Conservation (phyloP, 2,888 invertebrate species). For the Drosophila kuntzei region DNA sequence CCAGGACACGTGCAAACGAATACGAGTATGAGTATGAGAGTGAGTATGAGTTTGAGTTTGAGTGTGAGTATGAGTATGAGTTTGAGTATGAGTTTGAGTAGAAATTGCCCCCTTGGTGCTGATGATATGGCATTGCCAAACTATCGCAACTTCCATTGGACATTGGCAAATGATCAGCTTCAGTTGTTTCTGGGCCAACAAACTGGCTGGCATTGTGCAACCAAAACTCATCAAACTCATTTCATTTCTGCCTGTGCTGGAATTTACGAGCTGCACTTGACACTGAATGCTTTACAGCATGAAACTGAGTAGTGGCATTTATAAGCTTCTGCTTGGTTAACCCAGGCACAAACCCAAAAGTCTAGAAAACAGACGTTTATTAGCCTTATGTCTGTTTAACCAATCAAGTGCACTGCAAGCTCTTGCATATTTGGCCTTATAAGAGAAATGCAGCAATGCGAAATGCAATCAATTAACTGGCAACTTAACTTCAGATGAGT, state of each 20-base stretch:
- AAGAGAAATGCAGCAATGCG: background rate
- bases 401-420: background rate
- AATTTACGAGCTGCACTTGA: conserved; percentile 56
- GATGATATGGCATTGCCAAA: conserved; percentile 53
- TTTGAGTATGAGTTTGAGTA: background rate
- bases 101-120: conserved; percentile 23
- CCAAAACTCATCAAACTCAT: conserved; percentile 30
- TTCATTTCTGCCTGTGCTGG: conserved; percentile 19
- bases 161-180: conserved; percentile 55
- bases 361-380: conserved; percentile 10
- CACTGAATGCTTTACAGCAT: conserved; percentile 45
- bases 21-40: conserved; percentile 11
- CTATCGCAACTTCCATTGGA: conserved; percentile 23
- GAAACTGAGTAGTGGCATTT: conserved; percentile 37
- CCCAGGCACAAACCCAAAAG: background rate
- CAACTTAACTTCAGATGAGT: background rate
- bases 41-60: conserved; percentile 2
- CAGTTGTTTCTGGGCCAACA: conserved; percentile 37
- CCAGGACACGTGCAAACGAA: conserved; percentile 35
- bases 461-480: background rate
- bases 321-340: conserved; percentile 40
- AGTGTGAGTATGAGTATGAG: background rate
- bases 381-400: conserved; percentile 4
- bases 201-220: conserved; percentile 17
- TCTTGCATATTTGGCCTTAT: background rate